Evolutionary conservation across 2,797 vertebrate genomes (phyloP).

Genomic region (Xiphophorus birchmanni): DNA sequence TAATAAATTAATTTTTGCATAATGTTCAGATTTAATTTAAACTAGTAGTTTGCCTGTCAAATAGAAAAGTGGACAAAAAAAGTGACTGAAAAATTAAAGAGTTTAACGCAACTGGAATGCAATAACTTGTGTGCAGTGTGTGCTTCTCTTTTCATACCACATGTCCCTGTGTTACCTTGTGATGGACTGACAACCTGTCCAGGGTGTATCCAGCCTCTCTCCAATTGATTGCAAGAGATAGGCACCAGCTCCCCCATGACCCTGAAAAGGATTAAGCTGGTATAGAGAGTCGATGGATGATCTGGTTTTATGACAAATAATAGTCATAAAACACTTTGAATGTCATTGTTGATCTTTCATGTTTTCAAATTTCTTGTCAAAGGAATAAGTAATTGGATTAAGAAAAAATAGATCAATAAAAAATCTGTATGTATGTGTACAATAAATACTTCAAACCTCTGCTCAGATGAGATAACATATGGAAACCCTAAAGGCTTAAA

Average conservation of each 20-base stretch:
- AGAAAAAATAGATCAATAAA: background rate
- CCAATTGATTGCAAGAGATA: slow-evolving; percentile 1
- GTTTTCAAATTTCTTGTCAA: background rate
- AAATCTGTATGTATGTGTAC: background rate
- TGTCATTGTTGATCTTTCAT: background rate
- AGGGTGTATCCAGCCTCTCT: background rate
- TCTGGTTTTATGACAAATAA: background rate
- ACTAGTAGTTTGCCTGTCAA: background rate
- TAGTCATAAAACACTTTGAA: background rate
- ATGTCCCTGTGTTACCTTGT: background rate
- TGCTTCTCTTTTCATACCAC: background rate
- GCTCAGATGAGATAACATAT: slow-evolving; percentile 16
- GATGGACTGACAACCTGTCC: background rate
- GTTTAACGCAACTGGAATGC: background rate
- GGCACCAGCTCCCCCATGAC: background rate
- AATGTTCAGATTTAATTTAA: background rate
- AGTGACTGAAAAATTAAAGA: background rate
- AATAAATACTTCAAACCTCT: background rate
- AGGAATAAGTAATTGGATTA: background rate
- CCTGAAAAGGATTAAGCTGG: background rate
- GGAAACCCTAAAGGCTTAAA: slow-evolving; percentile 40
- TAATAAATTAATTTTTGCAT: background rate
- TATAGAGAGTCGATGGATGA: background rate
- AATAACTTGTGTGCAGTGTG: background rate
- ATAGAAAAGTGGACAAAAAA: background rate